These are phyloP conservation scores for Trigoniulus corallinus DNA, from an alignment of 1,140 invertebrate genomes.

Conservation along the genomic window DNA sequence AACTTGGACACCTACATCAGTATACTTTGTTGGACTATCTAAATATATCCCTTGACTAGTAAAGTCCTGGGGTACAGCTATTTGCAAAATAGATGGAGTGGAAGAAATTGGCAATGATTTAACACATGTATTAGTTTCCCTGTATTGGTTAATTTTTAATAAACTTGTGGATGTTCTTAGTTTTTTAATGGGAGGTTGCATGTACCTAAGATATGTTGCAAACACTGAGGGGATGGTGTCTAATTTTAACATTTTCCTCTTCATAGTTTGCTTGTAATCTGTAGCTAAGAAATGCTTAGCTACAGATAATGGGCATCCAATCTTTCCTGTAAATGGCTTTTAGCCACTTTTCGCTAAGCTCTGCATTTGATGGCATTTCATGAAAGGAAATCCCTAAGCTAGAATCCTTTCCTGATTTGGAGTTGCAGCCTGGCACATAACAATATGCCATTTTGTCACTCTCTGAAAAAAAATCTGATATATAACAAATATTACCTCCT, in stretches of 20 bases:
- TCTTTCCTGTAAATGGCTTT: background rate
- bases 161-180: background rate
- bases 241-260: background rate
- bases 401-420: too few species aligned
- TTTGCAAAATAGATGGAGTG: too few species aligned
- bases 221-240: background rate
- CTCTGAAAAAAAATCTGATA: too few species aligned
- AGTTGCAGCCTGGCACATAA: too few species aligned
- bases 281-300: background rate
- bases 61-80: too few species aligned
- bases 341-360: background rate
- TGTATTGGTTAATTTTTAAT: background rate
- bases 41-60: background rate
- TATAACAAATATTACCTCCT: too few species aligned
- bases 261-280: background rate
- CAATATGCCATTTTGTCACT: too few species aligned
- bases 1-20: background rate
- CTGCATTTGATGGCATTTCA: too few species aligned
- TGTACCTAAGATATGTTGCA: background rate
- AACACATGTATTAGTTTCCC: background rate
- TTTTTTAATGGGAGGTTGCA: background rate
- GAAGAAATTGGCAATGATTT: too few species aligned
- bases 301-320: background rate
- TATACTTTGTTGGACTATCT: background rate
- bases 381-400: too few species aligned